Percentiles rank a stretch among this genome's conserved stretches.
phyloP scores from a whole-genome alignment of 2,888 invertebrate genomes.

The Steinernema scapterisci region DNA sequence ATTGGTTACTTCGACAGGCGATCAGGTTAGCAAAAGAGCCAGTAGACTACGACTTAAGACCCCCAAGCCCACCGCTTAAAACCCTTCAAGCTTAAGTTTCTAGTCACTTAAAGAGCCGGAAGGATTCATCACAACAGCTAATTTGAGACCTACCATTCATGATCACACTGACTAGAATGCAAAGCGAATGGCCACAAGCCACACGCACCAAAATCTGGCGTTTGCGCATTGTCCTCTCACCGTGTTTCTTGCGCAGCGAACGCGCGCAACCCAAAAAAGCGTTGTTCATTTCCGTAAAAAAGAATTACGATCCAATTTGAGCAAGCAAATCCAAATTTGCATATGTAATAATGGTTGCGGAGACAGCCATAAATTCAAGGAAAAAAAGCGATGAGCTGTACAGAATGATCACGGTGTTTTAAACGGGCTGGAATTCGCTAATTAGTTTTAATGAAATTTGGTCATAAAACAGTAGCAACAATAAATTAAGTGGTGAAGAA shows the following conservation, averaged over 20 bases:
- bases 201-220: background rate
- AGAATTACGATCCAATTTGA: slow-evolving; percentile 31
- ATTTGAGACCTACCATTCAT: too few relatives aligned
- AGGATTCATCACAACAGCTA: too few relatives aligned
- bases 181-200: too few relatives aligned
- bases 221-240: background rate
- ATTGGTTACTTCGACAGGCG: too few relatives aligned
- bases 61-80: too few relatives aligned
- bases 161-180: too few relatives aligned
- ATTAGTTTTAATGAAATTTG: background rate
- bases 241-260: background rate
- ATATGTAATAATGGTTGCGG: slow-evolving; percentile 21
- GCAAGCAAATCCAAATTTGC: slow-evolving; percentile 21
- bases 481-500: background rate
- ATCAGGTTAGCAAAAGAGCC: too few relatives aligned
- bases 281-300: slow-evolving; percentile 24
- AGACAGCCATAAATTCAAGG: slow-evolving; percentile 1
- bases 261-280: background rate
- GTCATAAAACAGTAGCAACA: too few relatives aligned
- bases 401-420: background rate
- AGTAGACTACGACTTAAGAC: too few relatives aligned
- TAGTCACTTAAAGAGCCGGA: too few relatives aligned
- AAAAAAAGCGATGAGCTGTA: background rate
- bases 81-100: too few relatives aligned
- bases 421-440: background rate